Base-by-base conservation (phyloP, 2,113 vertebrate species). In the Anseranas semipalmata region DNA sequence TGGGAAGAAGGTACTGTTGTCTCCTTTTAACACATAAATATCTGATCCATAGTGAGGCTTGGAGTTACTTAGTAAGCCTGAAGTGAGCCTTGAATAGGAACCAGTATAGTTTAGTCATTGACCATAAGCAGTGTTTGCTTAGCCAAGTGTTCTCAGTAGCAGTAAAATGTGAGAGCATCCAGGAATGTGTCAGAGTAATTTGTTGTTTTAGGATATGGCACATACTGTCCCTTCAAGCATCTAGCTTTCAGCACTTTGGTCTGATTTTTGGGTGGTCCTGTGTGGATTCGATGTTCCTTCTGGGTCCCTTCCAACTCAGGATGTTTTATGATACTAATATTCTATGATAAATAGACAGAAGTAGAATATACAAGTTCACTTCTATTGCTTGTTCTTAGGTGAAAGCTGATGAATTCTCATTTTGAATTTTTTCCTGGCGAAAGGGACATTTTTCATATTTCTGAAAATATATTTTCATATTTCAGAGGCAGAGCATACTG, bases 181-280 rank as follows among this genome's bases (percentile, higher is more conserved):
- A 55, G 59, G 66, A 84, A 53, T 0, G 1, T 50, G 7, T 52
- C 35, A 11, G 48, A 30, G 27, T 76, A 0, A 0, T 53, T 39
- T 55, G 32, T 17, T 83, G 19, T 56, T 89, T 35, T 33, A 14
- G 33, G 22, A 52, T 75, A 39, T 0, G 78, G 17, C 30, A 75
- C 3, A 2, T 17, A 25, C 32, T 67, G 6, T 80, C 12, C 15
- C 46, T 80, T 72, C 37, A 87, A 60, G 12, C 16, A 48, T 11
- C 5, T 66, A 22, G 16, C 5, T 71, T 84, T 71, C n/a, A n/a
- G n/a, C n/a, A n/a, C n/a, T n/a, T n/a, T n/a, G n/a, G n/a, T n/a
- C 41, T 41, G 41, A 41, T 41, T 41, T 48, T 48, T 48, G 46
- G 46, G 46, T 48, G 17, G 46, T 41, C 41, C 41, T 41, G 9